Percentiles rank a stretch among this genome's conserved stretches.
phyloP scores from a whole-genome alignment of 92 coral and sea anemone genomes.

The Parazoanthus swiftii region DNA sequence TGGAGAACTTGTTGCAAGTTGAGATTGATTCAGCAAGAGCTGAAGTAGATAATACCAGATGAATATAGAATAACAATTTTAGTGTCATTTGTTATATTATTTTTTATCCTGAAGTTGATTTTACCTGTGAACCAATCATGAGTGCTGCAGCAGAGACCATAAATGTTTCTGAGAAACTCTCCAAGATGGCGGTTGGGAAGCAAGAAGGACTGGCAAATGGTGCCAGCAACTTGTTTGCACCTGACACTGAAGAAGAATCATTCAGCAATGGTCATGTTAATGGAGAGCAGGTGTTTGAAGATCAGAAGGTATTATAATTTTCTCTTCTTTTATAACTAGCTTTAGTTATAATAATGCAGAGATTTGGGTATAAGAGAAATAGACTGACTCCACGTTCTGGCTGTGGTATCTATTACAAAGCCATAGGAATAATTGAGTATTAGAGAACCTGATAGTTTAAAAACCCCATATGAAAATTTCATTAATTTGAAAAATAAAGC shows the following conservation, averaged over 20 bases:
- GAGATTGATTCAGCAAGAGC: no score
- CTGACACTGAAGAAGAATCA: constrained; percentile 67
- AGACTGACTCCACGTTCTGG: no score
- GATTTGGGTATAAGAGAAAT: no score
- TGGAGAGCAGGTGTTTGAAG: constrained; percentile 59
- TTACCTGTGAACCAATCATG: constrained; percentile 43
- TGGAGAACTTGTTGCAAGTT: no score
- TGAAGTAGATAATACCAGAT: no score
- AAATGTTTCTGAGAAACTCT: constrained; percentile 74
- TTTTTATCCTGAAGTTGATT: neutral
- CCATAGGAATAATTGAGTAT: no score
- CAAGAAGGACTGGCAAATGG: constrained; percentile 51
- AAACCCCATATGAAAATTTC: no score
- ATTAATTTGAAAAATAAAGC: no score
- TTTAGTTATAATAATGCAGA: neutral
- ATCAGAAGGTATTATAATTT: constrained; percentile 57
- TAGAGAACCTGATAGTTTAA: no score
- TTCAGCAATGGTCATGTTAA: constrained; percentile 59
- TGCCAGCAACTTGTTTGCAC: constrained; percentile 91
- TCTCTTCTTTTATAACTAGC: neutral
- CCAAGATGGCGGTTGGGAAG: constrained; percentile 47
- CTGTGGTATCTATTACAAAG: no score
- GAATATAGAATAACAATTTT: no score
- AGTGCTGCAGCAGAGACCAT: constrained; percentile 88
- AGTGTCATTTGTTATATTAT: no score